These are phyloP conservation scores for Nebria brevicollis DNA, from an alignment of 2,888 invertebrate species.

Conservation along the genomic window DNA sequence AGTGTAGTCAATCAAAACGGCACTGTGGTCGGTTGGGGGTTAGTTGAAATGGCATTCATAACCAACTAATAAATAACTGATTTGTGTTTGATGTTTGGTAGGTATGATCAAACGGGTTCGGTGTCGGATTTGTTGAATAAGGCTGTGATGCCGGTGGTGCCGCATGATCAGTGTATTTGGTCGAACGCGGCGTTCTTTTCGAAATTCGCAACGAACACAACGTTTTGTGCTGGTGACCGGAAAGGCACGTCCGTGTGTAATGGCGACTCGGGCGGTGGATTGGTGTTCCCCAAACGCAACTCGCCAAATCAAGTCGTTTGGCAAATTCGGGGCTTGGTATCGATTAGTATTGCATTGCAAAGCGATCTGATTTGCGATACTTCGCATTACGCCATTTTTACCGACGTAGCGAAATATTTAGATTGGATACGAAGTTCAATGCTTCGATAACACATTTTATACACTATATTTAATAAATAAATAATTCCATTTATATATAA, in stretches of 20 bases:
- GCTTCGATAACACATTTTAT: neutral
- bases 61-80: neutral
- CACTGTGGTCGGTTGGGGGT: constrained; percentile 48
- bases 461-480: neutral
- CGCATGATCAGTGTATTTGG: constrained; percentile 69
- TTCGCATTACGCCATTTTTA: constrained; percentile 70
- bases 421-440: constrained; percentile 62
- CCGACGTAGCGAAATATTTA: constrained; percentile 69
- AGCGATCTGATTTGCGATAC: constrained; percentile 70
- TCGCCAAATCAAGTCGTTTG: constrained; percentile 53
- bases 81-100: constrained; percentile 11
- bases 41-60: neutral
- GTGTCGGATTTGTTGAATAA: constrained; percentile 69
- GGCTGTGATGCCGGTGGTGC: constrained; percentile 71
- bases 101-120: constrained; percentile 69
- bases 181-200: constrained; percentile 72
- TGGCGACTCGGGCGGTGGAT: constrained; percentile 62
- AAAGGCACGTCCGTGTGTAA: constrained; percentile 69
- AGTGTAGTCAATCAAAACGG: constrained; percentile 54
- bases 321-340: constrained; percentile 66
- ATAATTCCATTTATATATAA: neutral
- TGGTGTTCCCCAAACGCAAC: constrained; percentile 58
- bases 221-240: constrained; percentile 64
- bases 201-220: constrained; percentile 68
- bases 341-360: constrained; percentile 68